phyloP scores from a whole-genome alignment of 2,113 vertebrate species.

The Pelobates fuscus region DNA sequence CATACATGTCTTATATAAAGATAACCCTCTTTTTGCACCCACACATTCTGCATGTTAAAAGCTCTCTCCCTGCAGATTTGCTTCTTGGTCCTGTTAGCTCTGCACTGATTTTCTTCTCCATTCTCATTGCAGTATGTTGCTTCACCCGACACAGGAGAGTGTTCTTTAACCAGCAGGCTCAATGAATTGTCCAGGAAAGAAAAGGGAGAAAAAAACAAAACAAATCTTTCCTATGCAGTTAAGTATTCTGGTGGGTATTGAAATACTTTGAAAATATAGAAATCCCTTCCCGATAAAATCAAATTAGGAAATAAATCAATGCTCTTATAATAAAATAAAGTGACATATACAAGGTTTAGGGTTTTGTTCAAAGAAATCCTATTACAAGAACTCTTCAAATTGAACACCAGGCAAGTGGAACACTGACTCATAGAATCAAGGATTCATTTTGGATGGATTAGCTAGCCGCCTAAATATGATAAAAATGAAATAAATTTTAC shows the following conservation, averaged over 20 bases:
- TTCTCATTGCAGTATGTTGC: neutral
- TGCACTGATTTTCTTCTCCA: slow-evolving; percentile 21
- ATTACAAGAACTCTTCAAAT: slow-evolving; percentile 49
- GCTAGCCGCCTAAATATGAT: slow-evolving; percentile 10
- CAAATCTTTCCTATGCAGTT: slow-evolving; percentile 13
- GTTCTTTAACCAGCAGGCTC: slow-evolving; percentile 33
- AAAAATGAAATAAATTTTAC: slow-evolving; percentile 14
- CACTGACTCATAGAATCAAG: slow-evolving; percentile 52
- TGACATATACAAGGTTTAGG: slow-evolving; percentile 42
- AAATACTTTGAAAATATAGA: slow-evolving; percentile 44
- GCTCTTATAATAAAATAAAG: slow-evolving; percentile 47
- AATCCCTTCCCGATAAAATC: slow-evolving; percentile 32
- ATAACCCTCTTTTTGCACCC: slow-evolving; percentile 28
- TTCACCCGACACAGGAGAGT: slow-evolving; percentile 18
- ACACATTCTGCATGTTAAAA: slow-evolving; percentile 18
- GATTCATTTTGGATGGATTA: slow-evolving; percentile 46
- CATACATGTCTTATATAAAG: slow-evolving; percentile 47
- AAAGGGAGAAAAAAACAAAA: slow-evolving; percentile 19
- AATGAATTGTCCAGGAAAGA: slow-evolving; percentile 9
- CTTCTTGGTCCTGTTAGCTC: neutral
- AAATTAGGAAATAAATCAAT: slow-evolving; percentile 39
- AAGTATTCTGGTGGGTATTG: slow-evolving; percentile 19
- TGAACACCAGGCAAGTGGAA: slow-evolving; percentile 38
- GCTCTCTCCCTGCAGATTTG: neutral
- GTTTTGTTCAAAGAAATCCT: slow-evolving; percentile 49